Evolutionary conservation across 2,888 invertebrate genomes (phyloP).

Genomic region (Lampropteryx suffumata): DNA sequence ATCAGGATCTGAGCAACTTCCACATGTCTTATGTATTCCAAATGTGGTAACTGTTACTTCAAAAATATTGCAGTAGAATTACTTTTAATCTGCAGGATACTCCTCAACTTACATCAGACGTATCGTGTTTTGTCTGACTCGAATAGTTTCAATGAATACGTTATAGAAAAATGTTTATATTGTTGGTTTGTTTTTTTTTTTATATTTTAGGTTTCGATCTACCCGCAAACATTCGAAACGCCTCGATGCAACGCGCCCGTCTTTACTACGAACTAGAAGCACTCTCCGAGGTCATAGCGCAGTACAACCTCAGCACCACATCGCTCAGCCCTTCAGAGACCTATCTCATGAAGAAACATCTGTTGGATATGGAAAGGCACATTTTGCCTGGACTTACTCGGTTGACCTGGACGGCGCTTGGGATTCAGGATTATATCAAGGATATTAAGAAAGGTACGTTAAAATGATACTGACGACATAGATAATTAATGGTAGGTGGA

Average conservation of each 20-base stretch:
- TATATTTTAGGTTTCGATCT: conserved; percentile 60
- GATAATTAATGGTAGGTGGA: no score
- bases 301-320: conserved; percentile 85
- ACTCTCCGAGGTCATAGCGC: conserved; percentile 81
- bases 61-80: no score
- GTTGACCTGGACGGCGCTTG: conserved; percentile 93
- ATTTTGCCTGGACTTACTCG: conserved; percentile 92
- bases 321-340: conserved; percentile 88
- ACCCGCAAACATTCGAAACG: conserved; percentile 76
- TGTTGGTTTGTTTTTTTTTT: no score
- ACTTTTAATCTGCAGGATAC: no score
- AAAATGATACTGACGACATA: no score
- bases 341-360: conserved; percentile 85
- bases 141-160: no score
- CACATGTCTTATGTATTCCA: no score
- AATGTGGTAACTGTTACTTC: no score
- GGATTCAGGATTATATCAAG: conserved; percentile 87
- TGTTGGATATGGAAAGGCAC: conserved; percentile 87
- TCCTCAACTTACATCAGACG: no score
- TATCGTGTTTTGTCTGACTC: no score
- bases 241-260: conserved; percentile 84
- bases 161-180: no score
- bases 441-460: conserved; percentile 71
- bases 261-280: conserved; percentile 86
- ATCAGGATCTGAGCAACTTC: no score